These are phyloP conservation scores for Gallinago undulata DNA, from an alignment of 2,113 vertebrate genomes.

Conservation along the genomic window DNA sequence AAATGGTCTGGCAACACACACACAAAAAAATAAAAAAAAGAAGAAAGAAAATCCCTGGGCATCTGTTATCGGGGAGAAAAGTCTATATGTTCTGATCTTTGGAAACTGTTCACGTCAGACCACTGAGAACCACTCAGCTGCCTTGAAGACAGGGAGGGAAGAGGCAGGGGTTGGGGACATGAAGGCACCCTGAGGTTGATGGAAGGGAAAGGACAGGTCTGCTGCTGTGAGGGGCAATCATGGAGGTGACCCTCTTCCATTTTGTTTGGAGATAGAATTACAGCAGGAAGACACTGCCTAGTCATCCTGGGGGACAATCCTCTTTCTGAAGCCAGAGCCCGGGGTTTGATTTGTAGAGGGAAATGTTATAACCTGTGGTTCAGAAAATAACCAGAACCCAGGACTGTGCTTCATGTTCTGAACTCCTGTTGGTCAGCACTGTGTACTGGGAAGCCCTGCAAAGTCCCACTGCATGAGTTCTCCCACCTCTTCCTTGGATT, in stretches of 20 bases:
- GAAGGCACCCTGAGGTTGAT: background rate
- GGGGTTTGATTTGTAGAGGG: background rate
- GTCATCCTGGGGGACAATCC: background rate
- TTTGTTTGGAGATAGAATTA: background rate
- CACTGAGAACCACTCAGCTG: background rate
- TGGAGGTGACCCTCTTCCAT: background rate
- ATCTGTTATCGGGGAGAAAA: background rate
- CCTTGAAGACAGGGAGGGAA: background rate
- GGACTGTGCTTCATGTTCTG: background rate
- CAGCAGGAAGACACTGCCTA: background rate
- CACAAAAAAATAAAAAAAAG: background rate
- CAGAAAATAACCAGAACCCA: background rate
- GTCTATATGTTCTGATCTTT: background rate
- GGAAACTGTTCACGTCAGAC: background rate
- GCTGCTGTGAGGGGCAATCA: background rate
- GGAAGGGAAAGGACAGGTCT: background rate
- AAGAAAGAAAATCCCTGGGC: background rate
- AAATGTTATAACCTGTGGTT: background rate
- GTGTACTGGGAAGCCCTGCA: background rate
- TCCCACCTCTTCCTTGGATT: background rate
- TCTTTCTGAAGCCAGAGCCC: background rate
- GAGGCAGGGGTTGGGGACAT: background rate
- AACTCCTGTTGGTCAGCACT: background rate
- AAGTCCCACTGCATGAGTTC: background rate
- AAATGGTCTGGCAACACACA: background rate